phyloP scores from a whole-genome alignment of 2,797 vertebrate genomes.

The Halcyon badia region DNA sequence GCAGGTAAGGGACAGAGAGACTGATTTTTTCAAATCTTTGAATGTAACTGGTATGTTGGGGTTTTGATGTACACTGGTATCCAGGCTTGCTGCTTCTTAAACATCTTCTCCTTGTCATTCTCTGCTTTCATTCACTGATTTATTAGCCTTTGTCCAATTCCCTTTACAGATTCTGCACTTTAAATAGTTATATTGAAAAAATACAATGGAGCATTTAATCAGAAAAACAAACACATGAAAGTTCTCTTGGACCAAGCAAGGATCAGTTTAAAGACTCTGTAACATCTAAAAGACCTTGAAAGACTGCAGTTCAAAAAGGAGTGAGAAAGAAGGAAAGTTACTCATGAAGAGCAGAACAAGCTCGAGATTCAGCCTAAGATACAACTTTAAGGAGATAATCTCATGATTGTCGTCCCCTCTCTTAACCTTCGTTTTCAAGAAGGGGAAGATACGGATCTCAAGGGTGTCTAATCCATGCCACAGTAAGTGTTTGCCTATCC shows the following conservation, averaged over 20 bases:
- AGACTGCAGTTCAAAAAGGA: background rate
- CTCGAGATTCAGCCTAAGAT: background rate
- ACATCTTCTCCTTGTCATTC: background rate
- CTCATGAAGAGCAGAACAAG: constrained; percentile 3
- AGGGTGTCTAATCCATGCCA: background rate
- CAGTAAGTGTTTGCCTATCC: background rate
- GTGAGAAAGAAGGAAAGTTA: background rate
- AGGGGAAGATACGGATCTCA: background rate
- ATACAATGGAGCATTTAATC: background rate
- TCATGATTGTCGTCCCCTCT: background rate
- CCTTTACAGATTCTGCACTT: background rate
- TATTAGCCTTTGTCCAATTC: background rate
- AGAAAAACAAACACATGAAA: background rate
- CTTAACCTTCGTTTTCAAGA: background rate
- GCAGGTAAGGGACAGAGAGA: background rate
- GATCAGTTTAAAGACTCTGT: background rate
- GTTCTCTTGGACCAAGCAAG: background rate
- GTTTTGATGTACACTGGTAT: background rate
- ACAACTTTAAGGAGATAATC: background rate
- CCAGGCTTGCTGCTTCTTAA: background rate
- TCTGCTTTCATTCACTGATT: background rate
- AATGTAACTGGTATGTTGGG: background rate
- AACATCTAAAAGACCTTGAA: background rate
- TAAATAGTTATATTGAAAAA: background rate
- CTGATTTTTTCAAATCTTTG: background rate